Percentiles rank a stretch among this genome's conserved stretches.
Evolutionary conservation across 2,797 vertebrate species (phyloP).

Genomic region (Pipistrellus pipistrellus): DNA sequence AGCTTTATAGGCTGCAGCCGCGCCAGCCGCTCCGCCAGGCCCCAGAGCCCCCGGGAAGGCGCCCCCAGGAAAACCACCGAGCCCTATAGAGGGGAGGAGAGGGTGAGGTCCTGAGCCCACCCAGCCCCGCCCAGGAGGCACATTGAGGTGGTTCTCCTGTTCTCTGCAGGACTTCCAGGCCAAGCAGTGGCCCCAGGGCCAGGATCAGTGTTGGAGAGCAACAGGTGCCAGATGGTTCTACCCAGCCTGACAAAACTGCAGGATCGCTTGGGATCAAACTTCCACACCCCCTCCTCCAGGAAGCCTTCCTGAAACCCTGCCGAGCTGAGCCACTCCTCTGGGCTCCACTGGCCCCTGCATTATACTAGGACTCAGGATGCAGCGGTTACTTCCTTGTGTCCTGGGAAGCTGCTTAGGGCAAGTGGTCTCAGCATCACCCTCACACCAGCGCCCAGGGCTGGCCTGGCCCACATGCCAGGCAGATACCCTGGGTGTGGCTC

Average conservation of each 20-base stretch:
- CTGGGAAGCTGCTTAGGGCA: not conserved
- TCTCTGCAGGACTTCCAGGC: not conserved
- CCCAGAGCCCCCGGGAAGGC: slow-evolving; percentile 80
- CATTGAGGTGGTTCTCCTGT: not conserved
- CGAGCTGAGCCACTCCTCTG: not conserved
- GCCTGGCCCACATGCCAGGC: not conserved
- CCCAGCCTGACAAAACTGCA: not conserved
- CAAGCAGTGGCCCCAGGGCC: not conserved
- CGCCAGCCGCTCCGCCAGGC: not conserved
- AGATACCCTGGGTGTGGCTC: not conserved
- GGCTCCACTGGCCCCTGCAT: not conserved
- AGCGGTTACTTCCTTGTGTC: not conserved
- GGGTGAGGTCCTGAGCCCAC: not conserved
- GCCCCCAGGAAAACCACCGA: slow-evolving; percentile 75
- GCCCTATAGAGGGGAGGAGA: slow-evolving; percentile 29
- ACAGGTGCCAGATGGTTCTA: accelerated
- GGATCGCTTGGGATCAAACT: not conserved
- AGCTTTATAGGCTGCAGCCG: slow-evolving; percentile 87
- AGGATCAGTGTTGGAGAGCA: not conserved
- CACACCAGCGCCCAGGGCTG: not conserved
- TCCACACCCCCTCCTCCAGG: not conserved
- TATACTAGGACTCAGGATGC: not conserved
- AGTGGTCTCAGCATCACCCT: not conserved
- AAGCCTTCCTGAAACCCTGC: not conserved
- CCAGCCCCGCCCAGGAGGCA: not conserved